A percentile compares a stretch with the other conserved stretches of the same genome.
phyloP scores from a whole-genome alignment of 2,797 vertebrate species.

The Galagoides demidoff region DNA sequence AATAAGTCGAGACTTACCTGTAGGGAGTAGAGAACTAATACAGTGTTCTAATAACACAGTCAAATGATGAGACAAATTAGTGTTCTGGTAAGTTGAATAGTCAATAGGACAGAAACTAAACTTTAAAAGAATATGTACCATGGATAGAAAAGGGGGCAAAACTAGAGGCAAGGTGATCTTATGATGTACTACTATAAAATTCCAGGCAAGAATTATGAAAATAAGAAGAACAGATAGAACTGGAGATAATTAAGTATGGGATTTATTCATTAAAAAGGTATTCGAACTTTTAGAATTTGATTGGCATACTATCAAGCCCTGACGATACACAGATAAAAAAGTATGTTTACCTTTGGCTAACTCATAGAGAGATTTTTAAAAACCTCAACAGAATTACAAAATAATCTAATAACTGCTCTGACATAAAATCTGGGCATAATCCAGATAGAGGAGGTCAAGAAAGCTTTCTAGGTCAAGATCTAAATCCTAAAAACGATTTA shows the following conservation, averaged over 20 bases:
- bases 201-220: not conserved
- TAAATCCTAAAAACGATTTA: not conserved
- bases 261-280: not conserved
- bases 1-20: not conserved
- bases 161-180: not conserved
- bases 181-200: not conserved
- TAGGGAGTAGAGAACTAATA: not conserved
- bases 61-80: not conserved
- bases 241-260: not conserved
- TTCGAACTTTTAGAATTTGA: not conserved
- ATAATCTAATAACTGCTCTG: not conserved
- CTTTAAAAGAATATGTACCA: not conserved
- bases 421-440: constrained; percentile 8
- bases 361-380: not conserved
- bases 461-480: not conserved
- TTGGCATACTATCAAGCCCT: not conserved
- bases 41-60: not conserved
- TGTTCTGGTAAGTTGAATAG: not conserved
- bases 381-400: not conserved
- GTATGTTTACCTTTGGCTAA: not conserved
- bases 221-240: not conserved
- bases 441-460: not conserved
- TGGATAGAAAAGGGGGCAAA: not conserved
- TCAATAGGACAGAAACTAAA: not conserved
- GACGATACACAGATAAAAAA: not conserved